phyloP scores from a whole-genome alignment of 2,797 vertebrate species.

The Falco columbarius region DNA sequence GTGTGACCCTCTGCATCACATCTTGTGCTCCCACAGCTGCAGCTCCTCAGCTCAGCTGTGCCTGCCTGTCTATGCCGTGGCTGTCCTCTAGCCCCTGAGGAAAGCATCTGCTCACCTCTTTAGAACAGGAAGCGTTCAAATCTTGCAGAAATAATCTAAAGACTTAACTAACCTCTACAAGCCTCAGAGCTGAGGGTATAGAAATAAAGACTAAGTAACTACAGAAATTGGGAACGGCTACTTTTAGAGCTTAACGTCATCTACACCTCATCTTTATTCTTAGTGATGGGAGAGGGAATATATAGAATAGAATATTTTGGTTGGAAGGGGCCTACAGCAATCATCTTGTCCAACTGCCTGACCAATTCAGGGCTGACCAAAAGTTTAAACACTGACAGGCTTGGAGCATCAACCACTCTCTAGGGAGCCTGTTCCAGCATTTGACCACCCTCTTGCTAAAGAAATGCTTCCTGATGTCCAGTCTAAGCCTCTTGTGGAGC shows the following conservation, averaged over 20 bases:
- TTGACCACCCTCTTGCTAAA: neutral
- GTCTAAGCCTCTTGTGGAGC: neutral
- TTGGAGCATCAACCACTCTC: fast-evolving
- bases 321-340: neutral
- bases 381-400: neutral
- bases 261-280: neutral
- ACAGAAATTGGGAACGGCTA: neutral
- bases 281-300: neutral
- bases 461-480: neutral
- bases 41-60: neutral
- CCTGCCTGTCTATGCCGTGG: too few species aligned
- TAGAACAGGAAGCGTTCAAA: neutral
- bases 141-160: neutral
- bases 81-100: too few species aligned
- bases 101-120: neutral
- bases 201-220: neutral
- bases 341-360: neutral
- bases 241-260: neutral
- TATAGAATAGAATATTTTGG: neutral
- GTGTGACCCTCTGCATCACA: too few species aligned
- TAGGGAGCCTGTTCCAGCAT: neutral
- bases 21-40: fast-evolving
- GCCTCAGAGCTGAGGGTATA: fast-evolving
- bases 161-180: neutral
- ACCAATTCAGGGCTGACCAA: neutral